Conservation (phyloP, 30 jellyfish, hydroid and myxozoan genomes). For the Aurelia coerulea region DNA sequence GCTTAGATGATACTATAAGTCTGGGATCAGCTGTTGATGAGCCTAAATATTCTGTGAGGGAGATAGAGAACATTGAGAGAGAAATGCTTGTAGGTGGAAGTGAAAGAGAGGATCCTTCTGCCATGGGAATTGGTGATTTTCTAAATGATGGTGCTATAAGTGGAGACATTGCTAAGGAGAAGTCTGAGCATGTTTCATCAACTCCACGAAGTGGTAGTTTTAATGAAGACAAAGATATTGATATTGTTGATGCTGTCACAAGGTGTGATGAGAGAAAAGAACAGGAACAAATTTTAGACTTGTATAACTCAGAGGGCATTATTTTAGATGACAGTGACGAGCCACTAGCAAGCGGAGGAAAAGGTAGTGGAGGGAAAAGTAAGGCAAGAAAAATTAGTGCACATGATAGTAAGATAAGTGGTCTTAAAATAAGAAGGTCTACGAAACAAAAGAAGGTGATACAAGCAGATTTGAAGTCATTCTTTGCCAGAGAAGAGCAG, state of each 20-base stretch:
- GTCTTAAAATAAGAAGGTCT: conserved; percentile 40
- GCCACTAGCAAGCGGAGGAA: no score
- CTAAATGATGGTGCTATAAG: background rate
- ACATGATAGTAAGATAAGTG: conserved; percentile 22
- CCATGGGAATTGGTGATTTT: background rate
- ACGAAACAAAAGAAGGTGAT: conserved; percentile 54
- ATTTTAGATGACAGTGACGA: conserved; percentile 32
- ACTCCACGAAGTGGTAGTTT: background rate
- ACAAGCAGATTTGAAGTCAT: conserved; percentile 61
- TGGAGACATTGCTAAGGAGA: background rate
- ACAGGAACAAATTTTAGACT: conserved; percentile 38
- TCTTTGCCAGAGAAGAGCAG: conserved; percentile 12
- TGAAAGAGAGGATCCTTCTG: background rate
- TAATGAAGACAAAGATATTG: background rate
- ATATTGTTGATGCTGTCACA: background rate
- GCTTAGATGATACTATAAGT: background rate
- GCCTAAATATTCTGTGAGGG: background rate
- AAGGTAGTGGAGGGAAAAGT: conserved; percentile 7
- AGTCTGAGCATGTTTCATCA: background rate
- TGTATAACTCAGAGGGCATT: conserved; percentile 55
- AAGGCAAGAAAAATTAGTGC: background rate
- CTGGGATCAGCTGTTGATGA: background rate
- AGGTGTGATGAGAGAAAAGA: conserved; percentile 1
- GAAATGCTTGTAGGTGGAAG: background rate
- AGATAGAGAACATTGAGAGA: no score